Percentiles rank a stretch among this genome's conserved stretches.
Conservation (phyloP, 2,888 invertebrate genomes). For the Leptopilina drosophilae region DNA sequence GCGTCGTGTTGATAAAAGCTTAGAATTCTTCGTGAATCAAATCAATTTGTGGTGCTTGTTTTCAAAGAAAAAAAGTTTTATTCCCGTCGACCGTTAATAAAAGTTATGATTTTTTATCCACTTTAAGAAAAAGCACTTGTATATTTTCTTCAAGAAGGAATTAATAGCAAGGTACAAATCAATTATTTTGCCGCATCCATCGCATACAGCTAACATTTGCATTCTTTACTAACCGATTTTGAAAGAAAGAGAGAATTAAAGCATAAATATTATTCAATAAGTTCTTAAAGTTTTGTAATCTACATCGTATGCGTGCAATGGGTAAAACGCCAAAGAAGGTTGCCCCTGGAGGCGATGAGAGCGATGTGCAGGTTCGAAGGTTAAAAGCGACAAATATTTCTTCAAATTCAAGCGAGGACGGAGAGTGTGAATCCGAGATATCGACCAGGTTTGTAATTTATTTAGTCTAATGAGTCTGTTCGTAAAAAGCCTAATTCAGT, state of each 20-base stretch:
- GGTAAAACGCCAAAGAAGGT: constrained; percentile 73
- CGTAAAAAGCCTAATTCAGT: constrained; percentile 29
- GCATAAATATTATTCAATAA: neutral
- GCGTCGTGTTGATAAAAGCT: constrained; percentile 47
- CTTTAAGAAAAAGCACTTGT: neutral
- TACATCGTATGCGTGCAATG: constrained; percentile 55
- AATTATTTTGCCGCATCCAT: constrained; percentile 46
- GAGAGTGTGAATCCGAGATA: constrained; percentile 67
- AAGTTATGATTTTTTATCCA: constrained; percentile 6
- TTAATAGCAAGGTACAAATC: constrained; percentile 49
- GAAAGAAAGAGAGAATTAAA: constrained; percentile 17
- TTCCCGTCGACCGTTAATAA: neutral
- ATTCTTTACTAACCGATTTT: neutral
- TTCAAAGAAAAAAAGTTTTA: neutral
- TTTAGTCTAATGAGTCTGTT: constrained; percentile 51
- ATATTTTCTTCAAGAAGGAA: constrained; percentile 26
- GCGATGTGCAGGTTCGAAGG: constrained; percentile 69
- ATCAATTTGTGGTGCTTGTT: neutral
- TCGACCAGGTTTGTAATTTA: constrained; percentile 69
- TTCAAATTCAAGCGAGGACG: constrained; percentile 65
- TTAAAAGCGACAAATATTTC: constrained; percentile 67
- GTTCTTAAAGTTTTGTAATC: constrained; percentile 23
- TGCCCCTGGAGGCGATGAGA: constrained; percentile 74
- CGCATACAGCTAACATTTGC: neutral
- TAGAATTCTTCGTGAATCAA: constrained; percentile 8